Evolutionary conservation across 92 coral and sea anemone genomes (phyloP), one percentile per base, ranked within the genome.

Genomic region (Galaxea fascicularis): DNA sequence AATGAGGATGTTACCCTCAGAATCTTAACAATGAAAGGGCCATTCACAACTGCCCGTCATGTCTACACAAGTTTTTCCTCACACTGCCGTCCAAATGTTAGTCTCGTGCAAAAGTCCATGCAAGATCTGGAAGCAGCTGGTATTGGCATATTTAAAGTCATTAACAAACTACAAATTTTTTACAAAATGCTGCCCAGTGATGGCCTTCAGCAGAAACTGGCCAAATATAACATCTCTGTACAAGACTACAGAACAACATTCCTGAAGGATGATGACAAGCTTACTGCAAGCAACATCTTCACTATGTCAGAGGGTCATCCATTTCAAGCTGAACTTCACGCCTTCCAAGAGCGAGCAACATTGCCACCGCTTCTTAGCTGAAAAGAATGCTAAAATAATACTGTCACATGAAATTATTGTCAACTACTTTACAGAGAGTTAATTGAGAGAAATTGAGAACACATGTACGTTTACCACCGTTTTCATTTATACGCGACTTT

Each of bases 21-120:
- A 59, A 27, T 88, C 20, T 52, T 91, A 30, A 54, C n/a, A 79
- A 84, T 88, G 74, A 71, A 76, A 64, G 95, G 92, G 58, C 95
- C 95, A 8, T 91, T 53, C 69, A 88, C 92, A 54, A 91, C 92
- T 71, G 89, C 89, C 5, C 91, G 86, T 28, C 85, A 85, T 52
- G 83, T 91, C 25, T 91, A 79, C 73, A 83, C 89, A 56, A 91
- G 89, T 58, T 91, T 83, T 71, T 83, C 92, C n/a, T 91, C 92
- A 20, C 65, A 72, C n/a, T 72, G 78, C 30, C 82, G 92, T 4
- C 95, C 95, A 56, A 84, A 66, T 15, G 85, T 82, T 1, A 65
- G 53, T 65, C 20, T 57, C 28, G 92, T 88, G 18, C 64, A 88
- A 72, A 64, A 57, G 29, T 72, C 87, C 17, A 88, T 91, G 95